Base-by-base conservation (phyloP, 2,888 invertebrate species). In the Stenodera caucasica region DNA sequence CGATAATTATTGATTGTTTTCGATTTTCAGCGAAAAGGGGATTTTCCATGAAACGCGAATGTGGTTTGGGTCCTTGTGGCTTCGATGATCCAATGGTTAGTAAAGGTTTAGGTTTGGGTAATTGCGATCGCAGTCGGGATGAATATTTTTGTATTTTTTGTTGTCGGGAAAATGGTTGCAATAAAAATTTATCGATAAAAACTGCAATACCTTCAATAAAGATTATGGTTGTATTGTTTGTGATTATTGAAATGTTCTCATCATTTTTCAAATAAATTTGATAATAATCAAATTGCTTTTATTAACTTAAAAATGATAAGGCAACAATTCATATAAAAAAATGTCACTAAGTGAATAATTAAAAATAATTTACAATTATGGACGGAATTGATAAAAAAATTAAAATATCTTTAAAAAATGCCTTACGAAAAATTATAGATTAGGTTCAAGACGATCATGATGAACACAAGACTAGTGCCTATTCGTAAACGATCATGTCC, bases 111-210 rank as follows among this genome's bases (percentile, higher is more conserved):
- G 81, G 81, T 2, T 70, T 79, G 55, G 76, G 78, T 55, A 71
- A 70, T n/a, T 82, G 82, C 64, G 81, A 82, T 69, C 72, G 77
- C 40, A 77, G 72, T 59, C 77, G 76, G 62, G 72, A 78, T 52
- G 79, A 81, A 58, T 81, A 76, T 68, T 81, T 79, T 63, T 82
- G 82, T 64, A 71, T 81, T 2, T 77, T 75, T 65, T 82, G 82
- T 69, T 82, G 82, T 67, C 75, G 68, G 55, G 76, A 75, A 50
- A 79, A 69, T 64, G 82, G 80, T 2, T 82, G 82, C 67, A 82
- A 82, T 69, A 77, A 77, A 65, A 78, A 68, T 45, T 23, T n/a
- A 1, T 4, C 12, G 9, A 12, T n/a, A 1, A 23, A 45, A 12
- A 11, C 12, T 6, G 9, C 30, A 6, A 30, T 30, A 30, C 9